phyloP scores from a whole-genome alignment of 2,888 invertebrate genomes.

The Caenorhabditis angaria region DNA sequence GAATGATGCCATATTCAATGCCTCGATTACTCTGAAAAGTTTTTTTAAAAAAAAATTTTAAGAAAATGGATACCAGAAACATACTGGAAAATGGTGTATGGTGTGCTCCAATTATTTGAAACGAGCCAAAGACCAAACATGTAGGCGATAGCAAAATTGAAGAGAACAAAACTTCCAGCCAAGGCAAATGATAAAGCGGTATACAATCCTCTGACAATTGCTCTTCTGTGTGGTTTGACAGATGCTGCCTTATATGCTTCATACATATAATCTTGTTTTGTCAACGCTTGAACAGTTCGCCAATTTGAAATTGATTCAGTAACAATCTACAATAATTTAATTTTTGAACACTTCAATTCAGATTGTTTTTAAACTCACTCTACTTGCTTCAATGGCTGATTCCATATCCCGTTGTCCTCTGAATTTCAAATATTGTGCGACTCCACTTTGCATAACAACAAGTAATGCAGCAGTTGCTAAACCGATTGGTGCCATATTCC shows the following conservation, averaged over 20 bases:
- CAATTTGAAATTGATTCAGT: conserved; percentile 74
- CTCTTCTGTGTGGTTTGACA: conserved; percentile 50
- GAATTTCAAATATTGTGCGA: conserved; percentile 61
- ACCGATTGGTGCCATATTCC: conserved; percentile 67
- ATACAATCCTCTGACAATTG: conserved; percentile 58
- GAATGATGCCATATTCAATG: conserved; percentile 75
- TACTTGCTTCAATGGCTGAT: conserved; percentile 59
- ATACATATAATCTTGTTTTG: conserved; percentile 72
- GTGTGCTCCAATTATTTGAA: conserved; percentile 49
- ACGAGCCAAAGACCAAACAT: conserved; percentile 61
- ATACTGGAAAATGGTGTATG: conserved; percentile 66
- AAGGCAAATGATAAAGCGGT: conserved; percentile 56
- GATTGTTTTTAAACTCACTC: conserved; percentile 30
- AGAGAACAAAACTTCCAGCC: conserved; percentile 55
- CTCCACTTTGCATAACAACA: conserved; percentile 49
- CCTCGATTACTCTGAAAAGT: conserved; percentile 75
- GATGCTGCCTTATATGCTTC: conserved; percentile 50
- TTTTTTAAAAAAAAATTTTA: neutral
- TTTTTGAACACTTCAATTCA: neutral
- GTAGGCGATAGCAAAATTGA: conserved; percentile 66
- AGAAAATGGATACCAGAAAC: conserved; percentile 15
- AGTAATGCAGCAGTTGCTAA: conserved; percentile 54
- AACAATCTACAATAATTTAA: conserved; percentile 64
- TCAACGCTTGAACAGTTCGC: conserved; percentile 73
- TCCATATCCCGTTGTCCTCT: conserved; percentile 59